Evolutionary conservation across 2,797 vertebrate species (phyloP), one percentile per base, ranked within the genome.

Genomic region (Mastacembelus armatus): DNA sequence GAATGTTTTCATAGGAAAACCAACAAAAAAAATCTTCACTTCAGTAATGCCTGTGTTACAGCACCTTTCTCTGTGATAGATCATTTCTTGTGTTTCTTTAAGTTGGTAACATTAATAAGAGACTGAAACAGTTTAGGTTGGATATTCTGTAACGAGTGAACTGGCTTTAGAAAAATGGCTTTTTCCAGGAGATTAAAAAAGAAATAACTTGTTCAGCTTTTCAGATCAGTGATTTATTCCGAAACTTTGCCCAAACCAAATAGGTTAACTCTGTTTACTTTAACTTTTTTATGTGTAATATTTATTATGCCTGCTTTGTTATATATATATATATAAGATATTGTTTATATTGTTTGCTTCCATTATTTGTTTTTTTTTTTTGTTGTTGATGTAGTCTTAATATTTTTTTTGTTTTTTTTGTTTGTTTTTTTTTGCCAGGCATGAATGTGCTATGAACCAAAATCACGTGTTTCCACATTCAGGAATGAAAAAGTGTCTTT

Each of bases 241-340:
- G n/a, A 43, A 74, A 81, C 55, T 42, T 54, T 66, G 44, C 78
- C 91, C 83, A 81, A 88, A 90, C 80, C 85, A 91, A 90, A 90
- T 85, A 80, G 77, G 81, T 84, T 88, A 85, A 90, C 80, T 81
- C 68, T 88, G 90, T 91, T 92, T 91, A 93, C 88, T 85, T 89
- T 60, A 39, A 52, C 63, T 81, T 90, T 69, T 88, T 80, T 88
- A 70, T 88, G 81, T 92, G 84, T 94, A 62, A 91, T 94, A 95
- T 95, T 95, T 95, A 95, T 95, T 95, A 88, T 86, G 85, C 89
- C 85, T 92, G 74, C 74, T 85, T 65, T 92, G 85, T 94, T 93
- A 89, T 92, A 88, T 91, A 90, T 93, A 92, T 88, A 90, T 90
- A n/a, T n/a, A n/a, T n/a, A n/a, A n/a, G 84, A 89, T 88, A 87